These are phyloP conservation scores for Quadriops clusia DNA, from an alignment of 2,888 invertebrate species.

Conservation along the genomic window DNA sequence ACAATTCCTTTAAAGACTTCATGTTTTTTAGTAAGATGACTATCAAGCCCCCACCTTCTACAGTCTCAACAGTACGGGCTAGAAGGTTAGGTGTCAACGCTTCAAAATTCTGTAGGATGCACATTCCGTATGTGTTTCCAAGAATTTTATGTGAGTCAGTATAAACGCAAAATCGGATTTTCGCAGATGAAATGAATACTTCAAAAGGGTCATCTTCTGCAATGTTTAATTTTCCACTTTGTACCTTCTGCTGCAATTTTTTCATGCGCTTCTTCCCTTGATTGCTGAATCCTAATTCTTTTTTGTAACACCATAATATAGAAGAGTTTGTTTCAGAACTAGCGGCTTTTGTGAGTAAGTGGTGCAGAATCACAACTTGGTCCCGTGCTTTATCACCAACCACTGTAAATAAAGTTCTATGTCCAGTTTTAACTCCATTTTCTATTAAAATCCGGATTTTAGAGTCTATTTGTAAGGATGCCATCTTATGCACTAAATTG, in stretches of 20 bases:
- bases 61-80: slow-evolving; percentile 93
- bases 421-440: slow-evolving; percentile 84
- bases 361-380: slow-evolving; percentile 94
- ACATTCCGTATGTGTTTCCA: slow-evolving; percentile 69
- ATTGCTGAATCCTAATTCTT: too few species aligned
- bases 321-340: too few species aligned
- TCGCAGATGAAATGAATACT: slow-evolving; percentile 80
- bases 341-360: slow-evolving; percentile 90
- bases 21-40: slow-evolving; percentile 39
- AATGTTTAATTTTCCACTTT: too few species aligned
- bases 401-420: slow-evolving; percentile 87
- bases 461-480: slow-evolving; percentile 92
- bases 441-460: slow-evolving; percentile 91
- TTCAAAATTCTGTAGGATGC: slow-evolving; percentile 72
- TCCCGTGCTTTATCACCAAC: slow-evolving; percentile 94
- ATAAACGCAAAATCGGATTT: slow-evolving; percentile 89
- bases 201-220: slow-evolving; percentile 88
- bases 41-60: slow-evolving; percentile 77
- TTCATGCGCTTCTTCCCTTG: too few species aligned
- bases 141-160: slow-evolving; percentile 89
- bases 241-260: too few species aligned
- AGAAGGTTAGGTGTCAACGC: slow-evolving; percentile 93
- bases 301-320: too few species aligned
- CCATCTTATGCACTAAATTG: too few species aligned
- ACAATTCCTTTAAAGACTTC: too few species aligned